Conservation (phyloP, 2,888 invertebrate genomes). For the Cepaea hortensis region DNA sequence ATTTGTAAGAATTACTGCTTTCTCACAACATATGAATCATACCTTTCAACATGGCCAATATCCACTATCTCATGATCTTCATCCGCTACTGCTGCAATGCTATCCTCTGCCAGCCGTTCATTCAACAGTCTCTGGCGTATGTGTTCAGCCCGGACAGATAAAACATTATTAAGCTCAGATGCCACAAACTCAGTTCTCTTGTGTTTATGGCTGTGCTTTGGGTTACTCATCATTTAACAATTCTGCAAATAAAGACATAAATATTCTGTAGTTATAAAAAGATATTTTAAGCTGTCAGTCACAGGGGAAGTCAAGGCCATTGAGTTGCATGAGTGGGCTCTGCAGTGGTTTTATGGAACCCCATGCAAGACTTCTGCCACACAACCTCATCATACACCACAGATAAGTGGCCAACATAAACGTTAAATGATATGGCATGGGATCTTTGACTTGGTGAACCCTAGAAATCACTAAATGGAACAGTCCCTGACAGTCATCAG, state of each 20-base stretch:
- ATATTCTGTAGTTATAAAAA: neutral
- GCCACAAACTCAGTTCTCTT: slow-evolving; percentile 24
- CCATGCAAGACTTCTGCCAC: too few relatives aligned
- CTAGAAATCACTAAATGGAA: too few relatives aligned
- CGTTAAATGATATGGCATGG: too few relatives aligned
- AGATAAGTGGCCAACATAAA: too few relatives aligned
- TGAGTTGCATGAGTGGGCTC: neutral
- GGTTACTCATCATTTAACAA: slow-evolving; percentile 19
- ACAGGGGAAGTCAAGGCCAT: neutral
- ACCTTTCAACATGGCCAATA: neutral
- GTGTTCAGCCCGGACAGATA: slow-evolving; percentile 42
- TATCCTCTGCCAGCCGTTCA: slow-evolving; percentile 21
- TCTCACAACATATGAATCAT: neutral
- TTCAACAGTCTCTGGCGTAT: slow-evolving; percentile 33
- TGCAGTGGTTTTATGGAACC: too few relatives aligned
- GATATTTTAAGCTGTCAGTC: neutral
- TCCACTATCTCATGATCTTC: neutral
- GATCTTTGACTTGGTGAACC: too few relatives aligned
- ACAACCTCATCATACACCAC: too few relatives aligned
- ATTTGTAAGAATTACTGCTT: too few relatives aligned
- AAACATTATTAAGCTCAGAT: slow-evolving; percentile 35
- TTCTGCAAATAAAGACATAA: neutral
- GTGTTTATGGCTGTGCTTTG: neutral
- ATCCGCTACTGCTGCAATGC: neutral
- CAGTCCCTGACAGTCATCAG: too few relatives aligned